These are phyloP conservation scores for Psococerastis gibbosa DNA, from an alignment of 2,888 invertebrate species.

Conservation along the genomic window DNA sequence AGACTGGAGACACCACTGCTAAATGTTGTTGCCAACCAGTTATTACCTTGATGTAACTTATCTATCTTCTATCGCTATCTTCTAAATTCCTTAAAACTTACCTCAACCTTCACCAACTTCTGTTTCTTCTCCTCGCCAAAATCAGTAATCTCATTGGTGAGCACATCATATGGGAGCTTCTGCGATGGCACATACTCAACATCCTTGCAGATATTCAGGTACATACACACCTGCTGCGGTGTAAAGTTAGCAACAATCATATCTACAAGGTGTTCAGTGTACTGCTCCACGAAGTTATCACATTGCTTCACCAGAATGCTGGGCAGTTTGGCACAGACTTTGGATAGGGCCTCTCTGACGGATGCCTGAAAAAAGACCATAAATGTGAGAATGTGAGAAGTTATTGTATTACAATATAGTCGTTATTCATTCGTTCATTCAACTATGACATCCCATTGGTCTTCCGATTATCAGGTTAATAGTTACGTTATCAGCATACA, in stretches of 20 bases:
- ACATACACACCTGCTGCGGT: conserved; percentile 58
- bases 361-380: conserved; percentile 39
- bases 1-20: no score
- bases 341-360: conserved; percentile 46
- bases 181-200: conserved; percentile 2
- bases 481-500: no score
- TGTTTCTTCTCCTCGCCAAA: conserved; percentile 2
- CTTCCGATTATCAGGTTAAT: no score
- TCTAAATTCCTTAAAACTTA: conserved; percentile 12
- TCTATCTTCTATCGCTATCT: no score
- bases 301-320: conserved; percentile 44
- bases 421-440: no score
- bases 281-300: conserved; percentile 51
- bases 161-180: neutral
- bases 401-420: no score
- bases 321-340: conserved; percentile 49
- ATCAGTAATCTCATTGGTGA: conserved; percentile 48
- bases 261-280: conserved; percentile 56
- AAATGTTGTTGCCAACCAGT: no score
- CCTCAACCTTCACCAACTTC: conserved; percentile 7
- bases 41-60: no score
- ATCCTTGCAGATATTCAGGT: conserved; percentile 43
- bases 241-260: conserved; percentile 57
- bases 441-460: no score
- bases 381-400: no score